Conservation (phyloP, 1,140 invertebrate species). For the Sitodiplosis mosellana region DNA sequence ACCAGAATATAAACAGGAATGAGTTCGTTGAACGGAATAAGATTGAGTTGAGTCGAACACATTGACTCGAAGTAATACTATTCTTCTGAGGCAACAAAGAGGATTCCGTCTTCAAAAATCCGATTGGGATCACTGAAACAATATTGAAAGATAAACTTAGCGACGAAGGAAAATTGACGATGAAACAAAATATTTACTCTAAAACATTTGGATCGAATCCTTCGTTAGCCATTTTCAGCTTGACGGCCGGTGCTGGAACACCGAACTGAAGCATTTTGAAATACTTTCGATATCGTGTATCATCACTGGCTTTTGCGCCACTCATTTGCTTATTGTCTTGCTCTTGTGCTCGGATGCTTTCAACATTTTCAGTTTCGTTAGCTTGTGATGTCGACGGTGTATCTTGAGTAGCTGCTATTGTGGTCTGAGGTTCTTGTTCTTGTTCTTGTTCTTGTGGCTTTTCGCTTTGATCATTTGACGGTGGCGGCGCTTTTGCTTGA, state of each 20-base stretch:
- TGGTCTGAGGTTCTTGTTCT: background rate
- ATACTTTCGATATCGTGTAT: constrained; percentile 46
- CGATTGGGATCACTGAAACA: constrained; percentile 1
- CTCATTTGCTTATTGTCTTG: background rate
- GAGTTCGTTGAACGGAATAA: too few relatives aligned
- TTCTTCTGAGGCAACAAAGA: too few relatives aligned
- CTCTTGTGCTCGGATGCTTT: background rate
- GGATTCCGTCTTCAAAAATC: background rate
- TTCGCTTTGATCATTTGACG: too few relatives aligned
- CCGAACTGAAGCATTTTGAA: constrained; percentile 80
- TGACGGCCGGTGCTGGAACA: constrained; percentile 58
- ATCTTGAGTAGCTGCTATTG: background rate
- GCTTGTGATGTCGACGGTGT: constrained; percentile 3
- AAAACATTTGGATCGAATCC: constrained; percentile 58
- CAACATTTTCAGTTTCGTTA: constrained; percentile 5
- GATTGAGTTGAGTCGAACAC: too few relatives aligned
- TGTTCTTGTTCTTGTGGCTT: background rate
- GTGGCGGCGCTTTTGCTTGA: background rate
- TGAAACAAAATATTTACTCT: constrained; percentile 37
- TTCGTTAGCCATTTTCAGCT: constrained; percentile 64
- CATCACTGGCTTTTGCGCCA: constrained; percentile 10
- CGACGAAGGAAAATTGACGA: background rate
- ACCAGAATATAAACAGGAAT: too few relatives aligned
- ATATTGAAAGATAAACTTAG: background rate
- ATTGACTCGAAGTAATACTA: too few relatives aligned